These are phyloP conservation scores for Hystrix cristata DNA, from an alignment of 2,113 vertebrate species.

Conservation along the genomic window DNA sequence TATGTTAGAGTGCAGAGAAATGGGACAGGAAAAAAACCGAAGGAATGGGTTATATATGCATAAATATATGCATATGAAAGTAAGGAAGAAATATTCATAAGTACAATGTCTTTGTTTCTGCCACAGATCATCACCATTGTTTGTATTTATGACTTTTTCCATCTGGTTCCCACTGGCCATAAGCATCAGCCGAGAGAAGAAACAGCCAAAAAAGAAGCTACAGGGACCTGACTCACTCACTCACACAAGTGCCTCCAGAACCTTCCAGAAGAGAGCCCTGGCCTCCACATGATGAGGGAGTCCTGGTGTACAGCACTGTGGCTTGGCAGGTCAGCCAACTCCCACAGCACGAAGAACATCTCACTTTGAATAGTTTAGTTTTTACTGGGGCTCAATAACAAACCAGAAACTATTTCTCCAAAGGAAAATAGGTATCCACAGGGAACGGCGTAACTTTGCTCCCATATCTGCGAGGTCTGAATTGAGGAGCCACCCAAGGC, in stretches of 20 bases:
- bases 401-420: neutral
- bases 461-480: neutral
- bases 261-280: neutral
- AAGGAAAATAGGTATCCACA: neutral
- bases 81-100: neutral
- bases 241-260: neutral
- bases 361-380: neutral
- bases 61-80: neutral
- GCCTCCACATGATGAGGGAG: neutral
- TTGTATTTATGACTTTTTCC: neutral
- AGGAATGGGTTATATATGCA: neutral
- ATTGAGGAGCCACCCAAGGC: neutral
- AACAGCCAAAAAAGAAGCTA: neutral
- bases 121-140: neutral
- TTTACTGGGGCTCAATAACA: neutral
- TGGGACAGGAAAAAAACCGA: neutral
- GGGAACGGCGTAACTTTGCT: neutral
- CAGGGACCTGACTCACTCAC: neutral
- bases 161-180: neutral
- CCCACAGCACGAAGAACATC: neutral
- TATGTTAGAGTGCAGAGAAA: neutral
- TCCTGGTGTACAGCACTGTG: neutral
- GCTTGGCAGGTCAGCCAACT: neutral
- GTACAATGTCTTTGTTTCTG: neutral
- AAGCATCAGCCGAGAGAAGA: neutral